Base-by-base conservation (phyloP, 2,797 vertebrate species). In the Gymnothorax javanicus region DNA sequence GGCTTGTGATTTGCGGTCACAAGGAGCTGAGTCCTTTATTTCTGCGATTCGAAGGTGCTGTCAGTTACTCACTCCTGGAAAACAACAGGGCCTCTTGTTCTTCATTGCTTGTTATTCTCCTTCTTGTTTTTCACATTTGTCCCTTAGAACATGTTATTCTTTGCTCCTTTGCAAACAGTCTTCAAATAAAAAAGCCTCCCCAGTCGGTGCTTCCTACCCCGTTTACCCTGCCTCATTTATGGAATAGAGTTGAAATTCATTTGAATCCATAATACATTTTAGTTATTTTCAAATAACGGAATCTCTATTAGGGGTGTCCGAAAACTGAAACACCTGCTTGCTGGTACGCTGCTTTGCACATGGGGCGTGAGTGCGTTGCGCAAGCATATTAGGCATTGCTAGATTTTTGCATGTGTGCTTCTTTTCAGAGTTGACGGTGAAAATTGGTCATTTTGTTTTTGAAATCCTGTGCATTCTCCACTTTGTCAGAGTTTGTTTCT, bases 1-100 rank as follows among this genome's bases (percentile, higher is more conserved):
- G 54, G 23, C 52, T 7, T 58, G 57, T 75, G 67, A 62, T 59
- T 77, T 56, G 56, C n/a, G 69, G 59, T 89, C 81, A 86, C 82
- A 27, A 23, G 20, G 69, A 43, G 4, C 11, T 77, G 67, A 52
- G 50, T 84, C 82, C 57, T 75, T 8, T 43, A 3, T 43, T 11
- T 56, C 59, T 73, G 81, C 62, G 79, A 83, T 67, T 64, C 52
- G 33, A 83, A 58, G 84, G 57, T 71, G 67, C 64, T 13, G 79
- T 84, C 64, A 64, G 87, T 20, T 58, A 60, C n/a, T 82, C 56
- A 69, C 73, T 17, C 50, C 7, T 12, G 43, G 25, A 82, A 33
- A 69, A 81, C 27, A 84, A 81, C 59, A 57, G 23, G 6, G 7
- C 50, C 81, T 52, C 56, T 73, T 88, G 71, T 86, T 77, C 27